Base-by-base conservation (phyloP, 2,888 invertebrate species). In the Eilema sororculum region DNA sequence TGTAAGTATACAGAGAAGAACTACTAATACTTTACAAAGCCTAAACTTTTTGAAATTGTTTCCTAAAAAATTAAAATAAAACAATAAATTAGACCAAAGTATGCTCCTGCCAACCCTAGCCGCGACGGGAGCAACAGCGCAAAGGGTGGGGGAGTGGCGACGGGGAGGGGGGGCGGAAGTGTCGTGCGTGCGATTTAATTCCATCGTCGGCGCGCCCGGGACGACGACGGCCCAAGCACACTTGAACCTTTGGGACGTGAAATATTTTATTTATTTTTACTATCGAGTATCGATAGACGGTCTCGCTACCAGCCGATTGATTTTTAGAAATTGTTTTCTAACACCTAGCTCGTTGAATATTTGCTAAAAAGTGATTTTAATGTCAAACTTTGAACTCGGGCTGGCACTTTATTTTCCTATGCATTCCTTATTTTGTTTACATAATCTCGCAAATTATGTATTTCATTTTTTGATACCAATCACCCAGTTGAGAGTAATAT, bases 121-220 rank as follows among this genome's bases (percentile, higher is more conserved):
- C 10, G 24, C 72, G 69, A 64, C 77, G 79, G 80, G 77, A 79
- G 83, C 74, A 73, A 76, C 75, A 75, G 80, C 83, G 82, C 81
- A 77, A 73, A 71, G 77, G 78, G 62, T 64, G 78, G 78, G 77
- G 76, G 78, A 78, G 80, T 71, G 81, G 74, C 79, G 80, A 28
- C 28, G 78, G 81, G 83, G 83, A 88, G 89, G 88, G 83, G 83
- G 88, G 89, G 88, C 86, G 92, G 92, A 90, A 91, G 93, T 93
- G 93, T 91, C 91, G 93, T 94, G 94, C 94, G 94, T 94, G 93
- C 94, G 92, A 94, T 94, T 94, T 94, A 94, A 95, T 95, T 95
- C 93, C 93, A 94, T 95, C 93, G 93, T 92, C 91, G 81, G 87
- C 89, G 90, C 89, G 89, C 90, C 89, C 91, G 90, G 88, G 89